A percentile compares a stretch with the other conserved stretches of the same genome.
phyloP scores from a whole-genome alignment of 92 coral and sea anemone species.

The Scolanthus callimorphus region DNA sequence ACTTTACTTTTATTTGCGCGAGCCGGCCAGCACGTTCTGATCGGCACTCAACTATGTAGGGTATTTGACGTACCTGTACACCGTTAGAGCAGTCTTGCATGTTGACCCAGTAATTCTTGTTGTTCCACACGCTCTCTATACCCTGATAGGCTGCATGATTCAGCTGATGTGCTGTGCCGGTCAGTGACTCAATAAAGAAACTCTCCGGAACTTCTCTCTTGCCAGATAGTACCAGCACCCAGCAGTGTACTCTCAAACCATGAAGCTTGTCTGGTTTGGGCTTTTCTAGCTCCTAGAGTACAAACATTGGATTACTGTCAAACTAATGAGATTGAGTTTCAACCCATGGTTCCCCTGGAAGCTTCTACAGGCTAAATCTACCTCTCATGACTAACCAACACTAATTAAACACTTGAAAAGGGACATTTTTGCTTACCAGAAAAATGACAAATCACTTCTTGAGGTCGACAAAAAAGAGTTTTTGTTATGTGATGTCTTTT shows the following conservation, averaged over 20 bases:
- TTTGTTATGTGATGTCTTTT: too few relatives aligned
- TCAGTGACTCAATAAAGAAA: constrained; percentile 90
- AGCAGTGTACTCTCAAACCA: constrained; percentile 94
- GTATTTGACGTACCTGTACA: constrained; percentile 59
- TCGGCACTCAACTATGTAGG: too few relatives aligned
- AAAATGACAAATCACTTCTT: too few relatives aligned
- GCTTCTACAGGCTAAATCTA: too few relatives aligned
- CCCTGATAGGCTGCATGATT: constrained; percentile 81
- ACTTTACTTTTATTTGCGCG: too few relatives aligned
- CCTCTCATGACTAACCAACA: too few relatives aligned
- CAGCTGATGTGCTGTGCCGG: constrained; percentile 85
- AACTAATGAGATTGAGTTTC: too few relatives aligned
- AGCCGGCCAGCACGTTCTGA: too few relatives aligned
- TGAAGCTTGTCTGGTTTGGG: constrained; percentile 96
- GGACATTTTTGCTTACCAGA: too few relatives aligned
- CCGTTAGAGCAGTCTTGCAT: constrained; percentile 99
- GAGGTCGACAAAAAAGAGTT: too few relatives aligned
- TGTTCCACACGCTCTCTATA: constrained; percentile 96
- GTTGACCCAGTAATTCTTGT: constrained; percentile 98
- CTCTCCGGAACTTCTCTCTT: constrained; percentile 99
- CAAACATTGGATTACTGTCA: too few relatives aligned
- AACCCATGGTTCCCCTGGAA: too few relatives aligned
- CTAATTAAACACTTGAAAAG: background rate
- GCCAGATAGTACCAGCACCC: constrained; percentile 97
- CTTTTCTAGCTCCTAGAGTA: constrained; percentile 96